Evolutionary conservation across 2,888 invertebrate genomes (phyloP), one percentile per base, ranked within the genome.

Genomic region (Diarsia rubi): DNA sequence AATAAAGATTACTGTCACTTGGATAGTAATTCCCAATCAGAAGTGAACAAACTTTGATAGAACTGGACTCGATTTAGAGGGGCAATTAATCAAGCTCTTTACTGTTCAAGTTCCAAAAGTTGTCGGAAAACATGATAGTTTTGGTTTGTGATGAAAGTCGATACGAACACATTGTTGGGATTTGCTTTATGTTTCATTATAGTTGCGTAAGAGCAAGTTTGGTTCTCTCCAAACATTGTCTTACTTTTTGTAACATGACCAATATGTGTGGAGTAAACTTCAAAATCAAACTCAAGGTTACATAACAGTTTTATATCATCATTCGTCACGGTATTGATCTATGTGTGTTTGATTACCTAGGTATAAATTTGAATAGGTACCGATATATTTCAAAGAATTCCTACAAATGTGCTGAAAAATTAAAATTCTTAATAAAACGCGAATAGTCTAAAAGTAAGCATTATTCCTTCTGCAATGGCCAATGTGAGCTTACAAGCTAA

Each of bases 61-160:
- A 16, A n/a, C 42, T 72, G 21, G 79, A 84, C 85, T 86, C 83
- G 87, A 81, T 91, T 89, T 87, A 86, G 83, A 83, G 83, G 44
- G 59, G 75, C 89, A 89, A 92, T 94, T 91, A 92, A 94, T 94
- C 93, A 93, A 91, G 86, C 67, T 86, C 85, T 93, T 94, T 94
- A 93, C 89, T 91, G 86, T 84, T 73, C 68, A 82, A 83, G 79
- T 82, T 78, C 54, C 49, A 60, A 82, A 79, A 85, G 76, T 85
- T 81, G 70, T 79, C 60, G 62, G 75, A 77, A 82, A 79, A 79
- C 81, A 81, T 77, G 74, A 81, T 78, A 75, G 74, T 85, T 76
- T 65, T 65, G 27, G 64, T 73, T 79, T 81, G 76, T 85, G 75
- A 82, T 63, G 83, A 82, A 87, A 86, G 77, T 79, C 60, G 78